Evolutionary conservation across 1,140 invertebrate genomes (phyloP), one percentile per base, ranked within the genome.

Genomic region (Saccostrea glomerata): DNA sequence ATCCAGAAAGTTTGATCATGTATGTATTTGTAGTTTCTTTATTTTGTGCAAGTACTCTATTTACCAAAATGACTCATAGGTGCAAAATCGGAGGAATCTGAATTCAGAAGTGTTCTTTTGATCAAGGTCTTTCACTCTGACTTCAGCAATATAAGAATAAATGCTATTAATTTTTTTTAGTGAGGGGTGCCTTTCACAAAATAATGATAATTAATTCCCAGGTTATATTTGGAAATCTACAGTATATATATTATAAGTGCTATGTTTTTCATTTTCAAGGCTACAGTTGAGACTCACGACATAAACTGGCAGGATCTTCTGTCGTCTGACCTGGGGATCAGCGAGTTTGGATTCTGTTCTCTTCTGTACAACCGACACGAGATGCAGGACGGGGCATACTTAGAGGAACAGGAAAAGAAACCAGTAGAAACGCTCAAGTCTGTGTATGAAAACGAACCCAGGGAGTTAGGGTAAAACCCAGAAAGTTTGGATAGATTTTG

Each of bases 291-390:
- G 60, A 90, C 90, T 36, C 91, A 94, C 58, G 56, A 88, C 0
- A 89, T 93, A 54, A 91, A 94, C 87, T 94, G 94, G 94, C 73
- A 89, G 84, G 88, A 91, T 12, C 86, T 95, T 0, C 90, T 95
- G 25, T 91, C 91, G n/a, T 92, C 91, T 60, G 94, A 95, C 84
- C 89, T 94, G 17, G 94, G 94, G 17, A 88, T 95, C 15, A 94
- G 94, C 90, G 92, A 94, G 84, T 85, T 91, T 63, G 92, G 92
- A 5, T 94, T 95, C 60, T 36, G 90, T 13, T 90, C 90, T 17
- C 90, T 94, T n/a, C 90, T 95, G 25, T 93, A 92, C 82, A 93
- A 94, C 89, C 87, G 94, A 12, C 92, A 94, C 87, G 94, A 95
- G 86, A 92, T 95, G 91, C 94, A 94, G 84, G 93, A 94, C 56